Conservation (phyloP, 1,140 invertebrate species). For the Caenorhabditis elegans region DNA sequence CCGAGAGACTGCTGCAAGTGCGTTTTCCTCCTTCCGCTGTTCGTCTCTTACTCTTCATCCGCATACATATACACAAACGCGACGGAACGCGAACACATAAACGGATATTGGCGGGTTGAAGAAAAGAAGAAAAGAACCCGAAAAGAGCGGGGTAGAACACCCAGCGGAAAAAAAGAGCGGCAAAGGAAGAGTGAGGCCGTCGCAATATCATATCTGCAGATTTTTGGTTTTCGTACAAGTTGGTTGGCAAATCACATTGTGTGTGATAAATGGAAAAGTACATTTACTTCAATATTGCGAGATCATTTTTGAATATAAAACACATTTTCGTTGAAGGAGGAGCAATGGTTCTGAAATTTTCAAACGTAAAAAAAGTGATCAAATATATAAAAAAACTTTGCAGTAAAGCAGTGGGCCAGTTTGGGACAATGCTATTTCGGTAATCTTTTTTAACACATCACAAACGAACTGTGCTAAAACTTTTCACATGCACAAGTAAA, state of each 20-base stretch:
- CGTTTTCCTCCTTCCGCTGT: not conserved
- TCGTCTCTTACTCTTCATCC: not conserved
- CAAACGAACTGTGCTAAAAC: too few species aligned
- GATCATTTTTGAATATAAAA: too few species aligned
- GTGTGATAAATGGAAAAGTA: not conserved
- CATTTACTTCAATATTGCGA: too few species aligned
- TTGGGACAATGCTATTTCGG: too few species aligned
- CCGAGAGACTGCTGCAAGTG: not conserved
- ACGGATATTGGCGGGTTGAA: not conserved
- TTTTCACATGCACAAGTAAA: too few species aligned
- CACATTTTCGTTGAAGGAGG: too few species aligned
- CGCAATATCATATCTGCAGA: not conserved
- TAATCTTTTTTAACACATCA: too few species aligned
- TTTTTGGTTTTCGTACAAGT: not conserved
- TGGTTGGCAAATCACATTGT: too few species aligned
- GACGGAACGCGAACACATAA: slow-evolving; percentile 23
- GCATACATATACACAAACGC: not conserved
- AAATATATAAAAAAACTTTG: too few species aligned
- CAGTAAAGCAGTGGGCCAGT: too few species aligned
- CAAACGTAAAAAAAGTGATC: too few species aligned
- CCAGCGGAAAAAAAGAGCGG: not conserved
- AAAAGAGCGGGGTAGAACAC: not conserved
- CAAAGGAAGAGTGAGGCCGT: not conserved
- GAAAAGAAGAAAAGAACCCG: not conserved
- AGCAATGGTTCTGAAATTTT: too few species aligned